Evolutionary conservation across 53 echinoderm and acorn worm species (phyloP).

Genomic region (Patiria pectinifera): DNA sequence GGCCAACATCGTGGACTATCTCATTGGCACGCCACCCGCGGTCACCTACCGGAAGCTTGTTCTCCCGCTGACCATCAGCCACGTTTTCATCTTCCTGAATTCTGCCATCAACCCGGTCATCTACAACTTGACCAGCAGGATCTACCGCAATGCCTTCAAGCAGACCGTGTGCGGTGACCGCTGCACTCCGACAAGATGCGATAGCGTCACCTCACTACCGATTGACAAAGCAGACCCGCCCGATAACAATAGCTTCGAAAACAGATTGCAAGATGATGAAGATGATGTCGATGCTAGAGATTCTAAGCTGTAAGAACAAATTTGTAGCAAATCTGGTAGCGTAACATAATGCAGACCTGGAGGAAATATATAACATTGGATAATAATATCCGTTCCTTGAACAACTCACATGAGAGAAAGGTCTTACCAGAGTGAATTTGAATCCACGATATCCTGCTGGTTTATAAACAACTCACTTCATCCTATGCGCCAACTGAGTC

Average conservation of each 20-base stretch:
- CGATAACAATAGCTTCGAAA: neutral
- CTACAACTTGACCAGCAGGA: conserved; percentile 52
- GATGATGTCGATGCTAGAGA: neutral
- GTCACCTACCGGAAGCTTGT: conserved; percentile 27
- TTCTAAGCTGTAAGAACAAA: too few species aligned
- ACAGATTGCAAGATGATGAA: neutral
- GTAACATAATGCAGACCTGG: too few species aligned
- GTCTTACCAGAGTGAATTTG: too few species aligned
- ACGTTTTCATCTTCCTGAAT: conserved; percentile 50
- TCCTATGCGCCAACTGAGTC: too few species aligned
- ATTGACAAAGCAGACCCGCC: neutral
- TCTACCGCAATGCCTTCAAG: conserved; percentile 53
- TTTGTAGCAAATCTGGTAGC: too few species aligned
- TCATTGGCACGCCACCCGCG: neutral
- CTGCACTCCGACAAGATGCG: neutral
- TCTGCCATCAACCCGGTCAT: conserved; percentile 66
- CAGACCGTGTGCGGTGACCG: neutral
- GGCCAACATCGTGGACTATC: neutral
- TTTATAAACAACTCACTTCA: too few species aligned
- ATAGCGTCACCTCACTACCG: neutral
- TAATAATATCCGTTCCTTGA: too few species aligned
- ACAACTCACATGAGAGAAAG: too few species aligned
- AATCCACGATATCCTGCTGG: too few species aligned
- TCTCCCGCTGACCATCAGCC: conserved; percentile 28
- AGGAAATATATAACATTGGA: too few species aligned